phyloP scores from a whole-genome alignment of 1,140 invertebrate genomes.

The Neomicropteryx cornuta region DNA sequence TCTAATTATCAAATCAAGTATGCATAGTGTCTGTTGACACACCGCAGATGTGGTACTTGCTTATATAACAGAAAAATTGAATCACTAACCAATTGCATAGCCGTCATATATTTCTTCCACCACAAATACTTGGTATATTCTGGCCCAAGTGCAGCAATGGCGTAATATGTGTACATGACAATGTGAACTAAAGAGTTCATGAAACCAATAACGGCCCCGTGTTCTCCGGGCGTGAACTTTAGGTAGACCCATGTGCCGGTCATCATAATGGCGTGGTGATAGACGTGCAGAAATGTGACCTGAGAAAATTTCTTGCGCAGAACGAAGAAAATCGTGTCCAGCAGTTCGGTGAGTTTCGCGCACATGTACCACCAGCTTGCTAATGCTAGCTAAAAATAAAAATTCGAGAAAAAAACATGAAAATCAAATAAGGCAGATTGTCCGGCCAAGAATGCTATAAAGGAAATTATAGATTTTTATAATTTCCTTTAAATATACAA shows the following conservation, averaged over 20 bases:
- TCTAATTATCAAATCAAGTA: no score
- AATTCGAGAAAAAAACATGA: no score
- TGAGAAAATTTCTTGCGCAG: conserved; percentile 67
- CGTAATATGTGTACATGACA: conserved; percentile 79
- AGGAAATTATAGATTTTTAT: no score
- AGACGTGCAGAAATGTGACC: conserved; percentile 65
- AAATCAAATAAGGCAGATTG: no score
- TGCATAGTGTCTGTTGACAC: no score
- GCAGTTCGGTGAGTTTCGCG: conserved; percentile 51
- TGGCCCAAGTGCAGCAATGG: conserved; percentile 70
- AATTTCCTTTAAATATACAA: no score
- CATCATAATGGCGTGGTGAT: conserved; percentile 60
- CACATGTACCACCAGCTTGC: conserved; percentile 26
- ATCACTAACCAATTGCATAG: conserved; percentile 62
- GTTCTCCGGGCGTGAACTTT: conserved; percentile 46
- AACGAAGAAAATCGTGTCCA: conserved; percentile 74
- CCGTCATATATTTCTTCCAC: conserved; percentile 88
- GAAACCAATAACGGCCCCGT: conserved; percentile 46
- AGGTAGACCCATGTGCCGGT: conserved; percentile 43
- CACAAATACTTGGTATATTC: conserved; percentile 75
- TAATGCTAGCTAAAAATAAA: conserved; percentile 23
- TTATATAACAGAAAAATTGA: conserved; percentile 1
- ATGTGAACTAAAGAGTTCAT: conserved; percentile 63
- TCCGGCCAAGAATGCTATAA: no score
- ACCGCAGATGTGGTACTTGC: no score